phyloP scores from a whole-genome alignment of 2,888 invertebrate genomes.

The Cosmia pyralina region DNA sequence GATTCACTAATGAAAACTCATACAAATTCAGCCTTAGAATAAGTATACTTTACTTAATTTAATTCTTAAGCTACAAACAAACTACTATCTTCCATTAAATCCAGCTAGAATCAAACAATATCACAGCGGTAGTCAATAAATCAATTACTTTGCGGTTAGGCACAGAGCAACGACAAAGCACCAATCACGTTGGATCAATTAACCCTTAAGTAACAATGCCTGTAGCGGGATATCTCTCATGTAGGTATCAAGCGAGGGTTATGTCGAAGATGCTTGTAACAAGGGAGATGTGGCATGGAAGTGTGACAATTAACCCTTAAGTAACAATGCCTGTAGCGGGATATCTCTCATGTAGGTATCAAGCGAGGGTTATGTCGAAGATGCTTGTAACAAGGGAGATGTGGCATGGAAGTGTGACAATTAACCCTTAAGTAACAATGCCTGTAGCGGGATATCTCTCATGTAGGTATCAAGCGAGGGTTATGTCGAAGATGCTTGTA shows the following conservation, averaged over 20 bases:
- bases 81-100: conserved; percentile 7
- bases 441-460: no score
- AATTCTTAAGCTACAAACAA: conserved; percentile 5
- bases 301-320: no score
- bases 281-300: neutral
- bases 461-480: no score
- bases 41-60: neutral
- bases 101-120: conserved; percentile 37
- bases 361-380: no score
- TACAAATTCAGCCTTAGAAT: neutral
- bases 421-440: no score
- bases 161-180: conserved; percentile 52
- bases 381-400: no score
- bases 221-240: conserved; percentile 33
- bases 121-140: conserved; percentile 45
- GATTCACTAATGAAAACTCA: neutral
- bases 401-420: no score
- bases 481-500: no score
- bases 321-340: no score
- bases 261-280: conserved; percentile 3
- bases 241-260: conserved; percentile 15
- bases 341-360: no score
- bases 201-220: conserved; percentile 70
- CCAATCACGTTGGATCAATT: conserved; percentile 71
- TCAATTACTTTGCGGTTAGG: conserved; percentile 53